A percentile compares a stretch with the other conserved stretches of the same genome.
Conservation (phyloP, 2,113 vertebrate genomes). For the Ascaphus truei region DNA sequence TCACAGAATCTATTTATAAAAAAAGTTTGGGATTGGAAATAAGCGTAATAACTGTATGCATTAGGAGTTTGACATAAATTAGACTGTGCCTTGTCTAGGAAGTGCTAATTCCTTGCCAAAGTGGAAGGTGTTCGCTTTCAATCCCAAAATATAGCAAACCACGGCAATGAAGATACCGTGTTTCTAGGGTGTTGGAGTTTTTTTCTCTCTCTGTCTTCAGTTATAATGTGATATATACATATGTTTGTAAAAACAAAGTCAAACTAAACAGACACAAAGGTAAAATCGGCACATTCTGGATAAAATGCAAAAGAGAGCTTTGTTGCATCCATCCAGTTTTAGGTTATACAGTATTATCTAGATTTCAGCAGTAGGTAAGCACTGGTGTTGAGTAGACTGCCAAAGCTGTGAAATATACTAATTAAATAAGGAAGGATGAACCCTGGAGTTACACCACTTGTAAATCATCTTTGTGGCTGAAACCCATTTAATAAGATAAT, state of each 20-base stretch:
- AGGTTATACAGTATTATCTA: not conserved
- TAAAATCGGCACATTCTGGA: constrained; percentile 21
- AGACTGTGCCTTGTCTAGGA: constrained; percentile 19
- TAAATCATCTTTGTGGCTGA: constrained; percentile 19
- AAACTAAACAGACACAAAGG: not conserved
- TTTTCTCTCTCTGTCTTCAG: no score
- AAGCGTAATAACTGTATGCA: no score
- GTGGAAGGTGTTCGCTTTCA: not conserved
- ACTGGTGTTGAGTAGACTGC: constrained; percentile 23
- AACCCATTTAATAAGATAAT: constrained; percentile 31
- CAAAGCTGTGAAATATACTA: constrained; percentile 29
- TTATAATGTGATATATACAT: no score
- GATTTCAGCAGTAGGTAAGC: constrained; percentile 13
- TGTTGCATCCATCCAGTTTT: constrained; percentile 4
- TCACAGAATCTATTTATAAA: no score
- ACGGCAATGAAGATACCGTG: not conserved
- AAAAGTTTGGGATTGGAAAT: no score
- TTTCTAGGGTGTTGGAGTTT: no score
- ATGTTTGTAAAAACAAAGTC: no score
- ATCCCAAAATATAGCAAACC: constrained; percentile 23
- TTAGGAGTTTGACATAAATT: constrained; percentile 37
- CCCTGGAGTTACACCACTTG: constrained; percentile 32
- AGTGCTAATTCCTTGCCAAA: constrained; percentile 17
- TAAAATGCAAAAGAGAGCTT: constrained; percentile 3
- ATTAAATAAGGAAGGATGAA: constrained; percentile 38